These are phyloP conservation scores for Peribatodes rhomboidaria DNA, from an alignment of 2,888 invertebrate species.

Conservation along the genomic window DNA sequence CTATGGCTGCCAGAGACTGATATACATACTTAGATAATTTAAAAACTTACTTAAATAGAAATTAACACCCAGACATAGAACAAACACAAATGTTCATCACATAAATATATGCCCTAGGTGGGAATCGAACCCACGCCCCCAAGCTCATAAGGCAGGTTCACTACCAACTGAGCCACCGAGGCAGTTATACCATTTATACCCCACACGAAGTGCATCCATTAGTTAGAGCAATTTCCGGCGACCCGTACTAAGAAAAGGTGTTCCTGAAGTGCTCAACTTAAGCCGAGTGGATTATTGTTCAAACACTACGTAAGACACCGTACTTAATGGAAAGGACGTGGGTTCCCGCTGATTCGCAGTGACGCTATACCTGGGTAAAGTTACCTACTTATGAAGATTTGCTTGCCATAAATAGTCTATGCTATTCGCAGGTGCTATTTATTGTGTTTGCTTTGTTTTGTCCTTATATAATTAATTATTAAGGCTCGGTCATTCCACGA, in stretches of 20 bases:
- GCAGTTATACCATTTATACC: too few relatives aligned
- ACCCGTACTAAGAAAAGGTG: constrained; percentile 6
- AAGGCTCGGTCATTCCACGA: too few relatives aligned
- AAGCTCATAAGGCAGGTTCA: too few relatives aligned
- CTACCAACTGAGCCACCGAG: too few relatives aligned
- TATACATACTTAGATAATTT: too few relatives aligned
- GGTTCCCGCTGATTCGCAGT: neutral
- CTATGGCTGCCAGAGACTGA: too few relatives aligned
- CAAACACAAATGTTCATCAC: too few relatives aligned
- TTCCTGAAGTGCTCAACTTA: constrained; percentile 7
- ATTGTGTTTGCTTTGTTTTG: neutral
- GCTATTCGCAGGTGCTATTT: neutral
- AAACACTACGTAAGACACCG: constrained; percentile 5
- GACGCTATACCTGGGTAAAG: neutral
- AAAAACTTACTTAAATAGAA: too few relatives aligned
- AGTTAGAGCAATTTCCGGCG: constrained; percentile 6
- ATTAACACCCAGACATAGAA: too few relatives aligned
- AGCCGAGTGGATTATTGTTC: constrained; percentile 13
- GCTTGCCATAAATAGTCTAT: neutral
- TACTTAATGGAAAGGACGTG: neutral
- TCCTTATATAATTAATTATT: too few relatives aligned
- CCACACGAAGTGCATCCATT: constrained; percentile 7
- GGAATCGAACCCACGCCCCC: too few relatives aligned
- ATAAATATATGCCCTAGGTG: too few relatives aligned
- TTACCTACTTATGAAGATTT: neutral